These are phyloP conservation scores for Hetaerina americana DNA, from an alignment of 1,140 invertebrate species.

Conservation along the genomic window DNA sequence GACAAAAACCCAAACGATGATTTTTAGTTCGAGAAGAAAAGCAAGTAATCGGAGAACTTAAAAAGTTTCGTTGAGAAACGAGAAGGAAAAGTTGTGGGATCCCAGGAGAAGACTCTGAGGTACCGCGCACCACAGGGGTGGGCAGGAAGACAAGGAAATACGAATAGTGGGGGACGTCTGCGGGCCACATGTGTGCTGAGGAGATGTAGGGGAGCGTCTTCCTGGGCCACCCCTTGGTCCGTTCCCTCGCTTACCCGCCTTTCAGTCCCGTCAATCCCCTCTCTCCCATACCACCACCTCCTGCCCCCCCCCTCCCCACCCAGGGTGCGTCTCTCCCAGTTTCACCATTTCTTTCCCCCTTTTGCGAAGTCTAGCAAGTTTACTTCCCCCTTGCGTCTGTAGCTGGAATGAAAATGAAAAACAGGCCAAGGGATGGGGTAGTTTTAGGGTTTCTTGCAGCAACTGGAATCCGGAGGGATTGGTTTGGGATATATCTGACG, in stretches of 20 bases:
- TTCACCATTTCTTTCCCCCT: not conserved
- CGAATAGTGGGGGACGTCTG: not conserved
- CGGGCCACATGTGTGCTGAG: not conserved
- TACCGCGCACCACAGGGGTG: not conserved
- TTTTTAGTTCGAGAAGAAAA: too few species aligned
- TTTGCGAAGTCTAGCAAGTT: not conserved
- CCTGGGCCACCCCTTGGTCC: not conserved
- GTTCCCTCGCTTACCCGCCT: not conserved
- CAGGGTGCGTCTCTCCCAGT: not conserved
- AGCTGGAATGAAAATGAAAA: too few species aligned
- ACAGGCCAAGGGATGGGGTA: too few species aligned
- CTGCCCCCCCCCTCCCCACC: not conserved
- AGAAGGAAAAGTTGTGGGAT: not conserved
- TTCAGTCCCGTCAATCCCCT: not conserved
- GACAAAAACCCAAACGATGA: too few species aligned
- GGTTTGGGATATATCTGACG: too few species aligned
- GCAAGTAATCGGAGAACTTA: not conserved
- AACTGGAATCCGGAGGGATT: too few species aligned
- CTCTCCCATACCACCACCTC: not conserved
- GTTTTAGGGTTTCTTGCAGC: too few species aligned
- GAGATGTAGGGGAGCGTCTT: too few species aligned
- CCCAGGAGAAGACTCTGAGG: not conserved
- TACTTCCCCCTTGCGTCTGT: too few species aligned
- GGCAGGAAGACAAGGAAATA: too few species aligned
- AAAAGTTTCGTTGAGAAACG: too few species aligned